Evolutionary conservation across 2,888 invertebrate genomes (phyloP), one percentile per base, ranked within the genome.

Genomic region (Encarsia formosa): DNA sequence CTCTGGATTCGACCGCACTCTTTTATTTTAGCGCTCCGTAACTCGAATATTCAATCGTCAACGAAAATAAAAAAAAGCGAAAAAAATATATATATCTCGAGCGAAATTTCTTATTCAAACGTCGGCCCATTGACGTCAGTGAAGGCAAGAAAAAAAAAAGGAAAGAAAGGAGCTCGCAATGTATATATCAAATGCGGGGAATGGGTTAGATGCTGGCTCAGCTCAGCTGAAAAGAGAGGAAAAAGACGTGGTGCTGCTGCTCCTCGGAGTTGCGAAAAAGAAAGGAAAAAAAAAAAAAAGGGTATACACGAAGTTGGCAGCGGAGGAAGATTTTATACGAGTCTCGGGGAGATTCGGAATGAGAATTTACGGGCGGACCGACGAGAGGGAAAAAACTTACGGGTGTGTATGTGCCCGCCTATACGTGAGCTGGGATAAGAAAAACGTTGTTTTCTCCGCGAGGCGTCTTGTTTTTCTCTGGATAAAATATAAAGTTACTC

Each of bases 321-420:
- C 52, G 48, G 58, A 50, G 63, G 61, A 65, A 62, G 61, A 66
- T 69, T 70, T 70, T 71, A 71, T 71, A 72, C 63, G 71, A 69
- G 69, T 67, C 68, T 67, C 63, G 67, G 63, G 66, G 66, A n/a
- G n/a, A 57, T 71, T 70, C 64, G 68, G 65, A 70, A 73, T 69
- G 71, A 70, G 68, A 64, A 72, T 73, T 73, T 72, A 73, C 70
- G 71, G 68, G 61, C 68, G 64, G 69, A 60, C 62, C 62, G 65
- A 58, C 52, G 61, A 26, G 39, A 26, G 34, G 32, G 46, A 22
- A n/a, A n/a, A n/a, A n/a, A n/a, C n/a, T n/a, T n/a, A n/a, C n/a
- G n/a, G n/a, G n/a, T n/a, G n/a, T n/a, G n/a, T n/a, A n/a, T n/a
- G n/a, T n/a, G n/a, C n/a, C n/a, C n/a, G n/a, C n/a, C n/a, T n/a